Percentiles rank a stretch among this genome's conserved stretches.
Evolutionary conservation across 2,113 vertebrate genomes (phyloP).

Genomic region (Tragelaphus strepsiceros): DNA sequence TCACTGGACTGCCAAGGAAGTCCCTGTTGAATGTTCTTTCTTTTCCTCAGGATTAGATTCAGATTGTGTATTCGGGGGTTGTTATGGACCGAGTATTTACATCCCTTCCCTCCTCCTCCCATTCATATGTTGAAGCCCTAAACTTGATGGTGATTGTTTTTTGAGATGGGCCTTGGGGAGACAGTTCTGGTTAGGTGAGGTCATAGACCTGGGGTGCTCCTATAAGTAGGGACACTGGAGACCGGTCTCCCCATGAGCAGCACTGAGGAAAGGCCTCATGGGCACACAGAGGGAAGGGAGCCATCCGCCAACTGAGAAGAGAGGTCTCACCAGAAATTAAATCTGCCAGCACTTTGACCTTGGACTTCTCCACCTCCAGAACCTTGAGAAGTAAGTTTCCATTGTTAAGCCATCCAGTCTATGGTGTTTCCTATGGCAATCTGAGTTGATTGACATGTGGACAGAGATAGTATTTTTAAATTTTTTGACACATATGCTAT

Average conservation of each 20-base stretch:
- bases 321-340: not conserved
- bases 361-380: not conserved
- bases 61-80: not conserved
- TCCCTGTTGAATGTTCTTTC: not conserved
- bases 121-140: not conserved
- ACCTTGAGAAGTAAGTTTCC: not conserved
- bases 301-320: not conserved
- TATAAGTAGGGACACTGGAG: not conserved
- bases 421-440: not conserved
- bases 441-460: not conserved
- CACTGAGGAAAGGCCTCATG: not conserved
- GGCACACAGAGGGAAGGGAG: not conserved
- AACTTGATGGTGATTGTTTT: not conserved
- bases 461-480: not conserved
- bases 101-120: not conserved
- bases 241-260: rapidly evolving
- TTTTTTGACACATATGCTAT: not conserved
- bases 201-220: not conserved
- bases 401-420: not conserved
- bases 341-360: not conserved
- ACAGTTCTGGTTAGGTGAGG: not conserved
- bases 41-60: not conserved
- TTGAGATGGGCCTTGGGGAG: not conserved
- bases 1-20: not conserved
- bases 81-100: not conserved